Evolutionary conservation across 2,797 vertebrate genomes (phyloP), one percentile per base, ranked within the genome.

Genomic region (Lagocephalus sceleratus): DNA sequence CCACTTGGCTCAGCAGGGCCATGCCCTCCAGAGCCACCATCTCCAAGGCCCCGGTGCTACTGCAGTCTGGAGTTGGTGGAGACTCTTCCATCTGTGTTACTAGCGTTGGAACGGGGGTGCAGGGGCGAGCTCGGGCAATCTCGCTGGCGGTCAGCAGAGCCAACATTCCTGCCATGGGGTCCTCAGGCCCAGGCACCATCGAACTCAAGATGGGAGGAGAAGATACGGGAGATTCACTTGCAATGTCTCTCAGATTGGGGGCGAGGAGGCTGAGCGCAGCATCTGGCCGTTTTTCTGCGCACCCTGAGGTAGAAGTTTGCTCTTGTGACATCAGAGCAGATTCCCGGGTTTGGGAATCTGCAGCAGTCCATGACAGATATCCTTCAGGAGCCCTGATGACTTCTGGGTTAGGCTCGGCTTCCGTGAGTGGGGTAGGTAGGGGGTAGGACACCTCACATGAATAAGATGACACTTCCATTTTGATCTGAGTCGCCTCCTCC

Each of bases 81-180:
- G 84, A 51, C 7, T 14, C 35, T 1, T 77, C 68, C 0, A 45
- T 44, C 47, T 81, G 73, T 0, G 66, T 56, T 48, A 86, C 25
- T 56, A 78, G 76, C 0, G 82, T 70, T 1, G 88, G 85, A 19
- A 85, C 23, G 3, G 69, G 16, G 68, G 67, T 78, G 35, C 81
- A 40, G 17, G 91, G 79, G 50, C 87, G 86, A 26, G 93, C 92
- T 67, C 94, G 90, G 25, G 92, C 94, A 71, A 98, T 90, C 71
- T 98, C 95, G 0, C 93, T 94, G 9, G 97, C 96, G 0, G 92
- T 89, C 6, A 92, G 90, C 75, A 99, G 85, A 15, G 92, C 94
- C 0, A 95, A 90, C 94, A 99, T 94, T 47, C 97, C 97, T 0
- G 94, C 94, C 92, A 99, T 88, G 0, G 97, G 95, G 79, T 99